Base-by-base conservation (phyloP, 2,888 invertebrate species). In the Aethes cnicana region DNA sequence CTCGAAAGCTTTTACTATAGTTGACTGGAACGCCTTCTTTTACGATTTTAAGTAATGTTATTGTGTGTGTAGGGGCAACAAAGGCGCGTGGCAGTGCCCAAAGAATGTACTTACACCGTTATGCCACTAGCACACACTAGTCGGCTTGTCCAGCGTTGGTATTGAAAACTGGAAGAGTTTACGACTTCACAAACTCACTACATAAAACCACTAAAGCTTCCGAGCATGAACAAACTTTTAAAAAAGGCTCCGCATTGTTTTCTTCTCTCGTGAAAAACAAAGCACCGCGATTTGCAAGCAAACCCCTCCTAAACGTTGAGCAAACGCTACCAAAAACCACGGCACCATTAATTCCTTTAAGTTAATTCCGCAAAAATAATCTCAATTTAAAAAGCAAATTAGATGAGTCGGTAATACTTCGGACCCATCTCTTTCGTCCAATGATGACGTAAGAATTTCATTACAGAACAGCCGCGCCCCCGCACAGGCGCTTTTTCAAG, bases 361-460 rank as follows among this genome's bases (percentile, higher is more conserved):
- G 60, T 55, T 63, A 63, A 70, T 72, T 66, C 64, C 58, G 57
- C 60, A 57, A 64, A 68, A 74, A 71, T 72, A 69, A 72, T 66
- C 66, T 58, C 54, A 53, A 56, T 61, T 59, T 55, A 48, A 74
- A 72, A 72, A 74, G 71, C 67, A 72, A 71, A 74, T 60, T 69
- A 74, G 68, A 75, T 72, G 75, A 76, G 71, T 66, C 67, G 61
- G 69, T 79, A 79, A 78, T 81, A 77, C 74, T 64, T 74, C 72
- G 72, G 74, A 66, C 68, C 67, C 56, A 54, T 59, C 35, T 46
- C 58, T 46, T 69, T 69, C 64, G 76, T 69, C 72, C 76, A 59
- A 69, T 64, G 77, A 81, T 81, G 82, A 84, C 79, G 79, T 75
- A 81, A 83, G 80, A 84, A 77, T 84, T 82, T 85, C 84, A 84